A percentile compares a stretch with the other conserved stretches of the same genome.
Conservation (phyloP, 1,140 invertebrate species). For the Panagrolaimus sp. region DNA sequence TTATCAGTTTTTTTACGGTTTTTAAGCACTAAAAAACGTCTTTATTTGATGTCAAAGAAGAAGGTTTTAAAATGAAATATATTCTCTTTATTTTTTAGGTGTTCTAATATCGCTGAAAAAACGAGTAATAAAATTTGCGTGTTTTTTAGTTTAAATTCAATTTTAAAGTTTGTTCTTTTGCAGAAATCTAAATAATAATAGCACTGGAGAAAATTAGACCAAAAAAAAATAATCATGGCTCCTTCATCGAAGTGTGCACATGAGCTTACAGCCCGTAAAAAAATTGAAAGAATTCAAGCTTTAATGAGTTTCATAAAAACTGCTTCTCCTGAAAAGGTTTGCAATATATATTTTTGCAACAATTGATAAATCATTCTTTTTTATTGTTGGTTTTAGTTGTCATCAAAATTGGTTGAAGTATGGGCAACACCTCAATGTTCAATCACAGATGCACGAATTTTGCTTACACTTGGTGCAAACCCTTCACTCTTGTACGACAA, state of each 20-base stretch:
- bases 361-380: slow-evolving; percentile 19
- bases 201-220: too few relatives aligned
- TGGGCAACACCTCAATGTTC: slow-evolving; percentile 49
- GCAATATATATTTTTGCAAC: not conserved
- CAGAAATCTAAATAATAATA: too few relatives aligned
- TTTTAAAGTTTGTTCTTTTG: too few relatives aligned
- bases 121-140: too few relatives aligned
- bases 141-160: too few relatives aligned
- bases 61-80: too few relatives aligned
- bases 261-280: slow-evolving; percentile 41
- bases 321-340: slow-evolving; percentile 38
- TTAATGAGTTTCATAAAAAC: slow-evolving; percentile 46
- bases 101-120: too few relatives aligned
- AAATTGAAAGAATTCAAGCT: slow-evolving; percentile 38
- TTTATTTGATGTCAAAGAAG: too few relatives aligned
- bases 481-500: slow-evolving; percentile 41
- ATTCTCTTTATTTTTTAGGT: too few relatives aligned
- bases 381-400: slow-evolving; percentile 38
- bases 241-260: slow-evolving; percentile 42
- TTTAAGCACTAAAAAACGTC: too few relatives aligned
- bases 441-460: slow-evolving; percentile 49
- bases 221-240: not conserved
- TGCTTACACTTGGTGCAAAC: slow-evolving; percentile 44
- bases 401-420: slow-evolving; percentile 39
- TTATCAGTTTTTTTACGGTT: too few relatives aligned